Percentiles rank a stretch among this genome's conserved stretches.
These are phyloP conservation scores for Trichoplusia ni DNA, from an alignment of 1,140 invertebrate species.

Conservation along the genomic window DNA sequence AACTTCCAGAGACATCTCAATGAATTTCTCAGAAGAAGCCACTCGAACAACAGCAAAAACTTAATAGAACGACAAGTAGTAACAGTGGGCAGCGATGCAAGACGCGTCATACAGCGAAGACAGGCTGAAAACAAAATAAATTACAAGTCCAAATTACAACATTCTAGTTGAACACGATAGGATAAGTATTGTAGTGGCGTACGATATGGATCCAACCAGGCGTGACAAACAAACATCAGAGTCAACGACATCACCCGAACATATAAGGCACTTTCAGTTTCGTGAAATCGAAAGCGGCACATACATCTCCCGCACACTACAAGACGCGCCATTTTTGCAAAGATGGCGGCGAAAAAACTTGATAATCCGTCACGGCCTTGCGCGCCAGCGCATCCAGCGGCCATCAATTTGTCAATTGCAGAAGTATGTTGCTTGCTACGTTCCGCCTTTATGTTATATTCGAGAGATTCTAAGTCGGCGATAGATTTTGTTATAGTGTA, in stretches of 20 bases:
- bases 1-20: slow-evolving; percentile 16
- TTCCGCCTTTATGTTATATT: slow-evolving; percentile 40
- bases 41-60: slow-evolving; percentile 21
- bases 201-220: slow-evolving; percentile 54
- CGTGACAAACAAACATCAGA: slow-evolving; percentile 76
- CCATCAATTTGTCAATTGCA: slow-evolving; percentile 56
- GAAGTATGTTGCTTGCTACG: slow-evolving; percentile 37
- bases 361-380: slow-evolving; percentile 59
- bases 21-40: slow-evolving; percentile 24
- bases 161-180: slow-evolving; percentile 62
- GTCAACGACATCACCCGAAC: slow-evolving; percentile 75
- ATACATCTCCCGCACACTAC: slow-evolving; percentile 57
- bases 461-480: slow-evolving; percentile 29
- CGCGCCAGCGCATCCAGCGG: slow-evolving; percentile 46
- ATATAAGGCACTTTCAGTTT: slow-evolving; percentile 74
- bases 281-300: slow-evolving; percentile 72
- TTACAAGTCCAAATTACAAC: slow-evolving; percentile 59
- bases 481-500: slow-evolving; percentile 9
- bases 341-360: slow-evolving; percentile 61
- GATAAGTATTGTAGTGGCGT: slow-evolving; percentile 46
- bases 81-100: slow-evolving; percentile 45
- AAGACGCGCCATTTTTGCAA: slow-evolving; percentile 61
- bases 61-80: slow-evolving; percentile 31
- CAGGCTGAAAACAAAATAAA: slow-evolving; percentile 64
- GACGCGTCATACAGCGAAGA: slow-evolving; percentile 44